phyloP scores from a whole-genome alignment of 2,797 vertebrate species.

The Acipenser transmontanus region DNA sequence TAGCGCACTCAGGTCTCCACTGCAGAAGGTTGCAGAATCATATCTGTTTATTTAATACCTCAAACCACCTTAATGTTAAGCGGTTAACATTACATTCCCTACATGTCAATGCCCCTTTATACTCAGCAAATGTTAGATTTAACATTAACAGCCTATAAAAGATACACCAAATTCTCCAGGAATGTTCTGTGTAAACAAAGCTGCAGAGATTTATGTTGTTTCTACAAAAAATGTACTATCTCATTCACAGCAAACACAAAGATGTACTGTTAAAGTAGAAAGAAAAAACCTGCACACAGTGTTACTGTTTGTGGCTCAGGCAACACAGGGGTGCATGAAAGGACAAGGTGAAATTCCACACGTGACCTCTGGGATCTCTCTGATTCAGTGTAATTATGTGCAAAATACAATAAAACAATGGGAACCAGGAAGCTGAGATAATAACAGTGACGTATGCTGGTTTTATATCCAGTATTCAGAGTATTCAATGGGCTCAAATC shows the following conservation, averaged over 20 bases:
- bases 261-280: conserved; percentile 43
- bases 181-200: conserved; percentile 16
- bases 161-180: conserved; percentile 12
- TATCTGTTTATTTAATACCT: no score
- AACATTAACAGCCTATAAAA: neutral
- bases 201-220: conserved; percentile 16
- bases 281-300: conserved; percentile 48
- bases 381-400: conserved; percentile 46
- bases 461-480: neutral
- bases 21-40: no score
- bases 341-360: conserved; percentile 76
- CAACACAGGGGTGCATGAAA: conserved; percentile 59
- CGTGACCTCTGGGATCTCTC: conserved; percentile 63
- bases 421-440: neutral
- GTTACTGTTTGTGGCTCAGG: conserved; percentile 53
- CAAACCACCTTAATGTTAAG: no score
- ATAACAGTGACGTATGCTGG: neutral
- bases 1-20: no score
- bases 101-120: neutral
- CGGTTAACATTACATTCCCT: neutral
- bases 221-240: conserved; percentile 37
- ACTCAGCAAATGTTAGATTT: neutral
- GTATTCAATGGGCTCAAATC: neutral
- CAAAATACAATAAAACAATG: neutral
- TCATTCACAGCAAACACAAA: conserved; percentile 51